Evolutionary conservation across 2,888 invertebrate genomes (phyloP), one percentile per base, ranked within the genome.

Genomic region (Ochlodes sylvanus): DNA sequence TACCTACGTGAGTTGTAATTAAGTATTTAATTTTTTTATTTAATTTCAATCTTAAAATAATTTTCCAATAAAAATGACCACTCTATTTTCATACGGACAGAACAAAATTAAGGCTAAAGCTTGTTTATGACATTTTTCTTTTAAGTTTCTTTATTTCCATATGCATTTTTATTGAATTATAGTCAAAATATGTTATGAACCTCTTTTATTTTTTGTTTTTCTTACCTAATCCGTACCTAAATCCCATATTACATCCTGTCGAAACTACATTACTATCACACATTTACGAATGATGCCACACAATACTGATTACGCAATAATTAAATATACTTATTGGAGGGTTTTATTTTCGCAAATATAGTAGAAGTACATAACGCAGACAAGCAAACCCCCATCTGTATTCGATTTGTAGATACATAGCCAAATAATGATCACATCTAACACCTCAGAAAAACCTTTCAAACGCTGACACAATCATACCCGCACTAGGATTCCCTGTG

Each of bases 121-220:
- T 89, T 91, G 87, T 89, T 88, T 88, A 88, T 91, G 92, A 92
- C 91, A 91, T 92, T 90, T 86, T 87, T 68, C 52, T 63, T 89
- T 88, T 89, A 91, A 91, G 90, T 92, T 85, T 89, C 85, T 87
- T 92, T 90, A 90, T 91, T 92, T 92, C 90, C 91, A 92, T 92
- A 91, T 90, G 92, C 93, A 93, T 93, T 93, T 92, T 92, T 93
- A 90, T 90, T 92, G 91, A 92, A 93, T 90, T 93, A 93, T 92
- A 93, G 92, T 91, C 92, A 93, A 91, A 91, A 89, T 93, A 92
- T 91, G 92, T 92, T 92, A 86, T 78, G 81, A 80, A 88, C 86
- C 89, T 85, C 74, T 86, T 87, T 86, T 84, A 74, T 83, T 83
- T 79, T 77, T 72, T 73, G 73, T 76, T 76, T 71, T 69, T 70